Evolutionary conservation across 2,797 vertebrate species (phyloP), one percentile per base, ranked within the genome.

Genomic region (Argyrosomus regius): DNA sequence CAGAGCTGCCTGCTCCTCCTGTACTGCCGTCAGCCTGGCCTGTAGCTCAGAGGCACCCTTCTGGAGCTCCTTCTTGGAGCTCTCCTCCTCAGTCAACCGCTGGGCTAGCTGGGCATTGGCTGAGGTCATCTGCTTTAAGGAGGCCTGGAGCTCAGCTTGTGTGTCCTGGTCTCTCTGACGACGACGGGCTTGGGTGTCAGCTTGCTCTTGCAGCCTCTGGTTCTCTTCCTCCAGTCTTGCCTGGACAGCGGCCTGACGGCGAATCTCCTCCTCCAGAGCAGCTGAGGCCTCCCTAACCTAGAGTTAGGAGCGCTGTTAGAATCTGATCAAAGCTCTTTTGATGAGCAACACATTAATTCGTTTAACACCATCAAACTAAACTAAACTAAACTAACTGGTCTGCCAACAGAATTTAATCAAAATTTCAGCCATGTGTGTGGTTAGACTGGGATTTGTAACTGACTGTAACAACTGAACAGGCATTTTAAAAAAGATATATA

Each of bases 51-150:
- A 6, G 3, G 41, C 10, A 13, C 8, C 17, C 68, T 57, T 89
- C 67, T 91, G 90, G 35, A 96, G 91, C 70, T 96, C 95, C 78
- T 95, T 96, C 80, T 90, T 95, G 9, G 91, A 82, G 81, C 73
- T 95, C 85, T 98, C 96, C 77, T 97, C 97, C 84, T 96, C 94
- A 0, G 93, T 93, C 87, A 97, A 63, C 81, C 88, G 96, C 83
- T 94, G 94, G 48, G 92, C 90, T 0, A 97, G 93, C 77, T 96
- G 96, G 9, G 94, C 93, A n/a, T 95, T 94, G 59, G 95, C 89
- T 3, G 93, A 77, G 0, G 95, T 97, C 87, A 96, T 88, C 72
- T 96, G 94, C 87, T 96, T 97, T 52, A 97, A 63, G 72, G 94
- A 73, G 39, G 94, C 93, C 88, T 97, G 97, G 88, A 97, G 94